Evolutionary conservation across 2,888 invertebrate genomes (phyloP).

Genomic region (Hesperia comma): DNA sequence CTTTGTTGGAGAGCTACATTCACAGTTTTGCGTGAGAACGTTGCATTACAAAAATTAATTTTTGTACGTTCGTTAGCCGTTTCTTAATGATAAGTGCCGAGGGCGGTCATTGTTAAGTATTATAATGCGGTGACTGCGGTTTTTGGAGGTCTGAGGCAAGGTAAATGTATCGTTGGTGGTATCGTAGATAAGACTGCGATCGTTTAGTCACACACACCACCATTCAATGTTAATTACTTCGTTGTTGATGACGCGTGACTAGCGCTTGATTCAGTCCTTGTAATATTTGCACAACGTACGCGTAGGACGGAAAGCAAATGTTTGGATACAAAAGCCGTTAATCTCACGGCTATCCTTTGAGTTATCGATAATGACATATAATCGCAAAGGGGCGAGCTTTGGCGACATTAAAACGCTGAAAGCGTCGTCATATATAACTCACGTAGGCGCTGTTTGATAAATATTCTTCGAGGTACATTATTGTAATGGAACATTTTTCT

Average conservation of each 20-base stretch:
- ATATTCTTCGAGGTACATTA: constrained; percentile 52
- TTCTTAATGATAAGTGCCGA: constrained; percentile 70
- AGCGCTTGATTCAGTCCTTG: constrained; percentile 58
- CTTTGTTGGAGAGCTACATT: constrained; percentile 55
- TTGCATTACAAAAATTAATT: constrained; percentile 65
- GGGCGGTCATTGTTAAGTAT: constrained; percentile 69
- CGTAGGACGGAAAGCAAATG: constrained; percentile 46
- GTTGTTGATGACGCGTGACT: constrained; percentile 63
- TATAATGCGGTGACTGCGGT: constrained; percentile 53
- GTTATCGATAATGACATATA: constrained; percentile 41
- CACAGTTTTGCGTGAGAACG: constrained; percentile 69
- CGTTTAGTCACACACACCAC: constrained; percentile 47
- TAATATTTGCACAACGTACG: constrained; percentile 48
- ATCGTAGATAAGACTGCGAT: constrained; percentile 44
- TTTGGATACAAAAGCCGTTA: constrained; percentile 44
- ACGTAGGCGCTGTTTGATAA: constrained; percentile 50
- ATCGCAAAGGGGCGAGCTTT: constrained; percentile 35
- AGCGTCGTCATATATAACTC: constrained; percentile 46
- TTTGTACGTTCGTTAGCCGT: constrained; percentile 62
- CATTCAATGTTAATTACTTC: constrained; percentile 65
- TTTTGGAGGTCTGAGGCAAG: constrained; percentile 69
- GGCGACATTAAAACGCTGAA: constrained; percentile 50
- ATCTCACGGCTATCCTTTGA: constrained; percentile 45
- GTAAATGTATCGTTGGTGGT: constrained; percentile 67
- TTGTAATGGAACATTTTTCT: constrained; percentile 62